phyloP scores from a whole-genome alignment of 2,113 vertebrate genomes.

The Etheostoma cragini region DNA sequence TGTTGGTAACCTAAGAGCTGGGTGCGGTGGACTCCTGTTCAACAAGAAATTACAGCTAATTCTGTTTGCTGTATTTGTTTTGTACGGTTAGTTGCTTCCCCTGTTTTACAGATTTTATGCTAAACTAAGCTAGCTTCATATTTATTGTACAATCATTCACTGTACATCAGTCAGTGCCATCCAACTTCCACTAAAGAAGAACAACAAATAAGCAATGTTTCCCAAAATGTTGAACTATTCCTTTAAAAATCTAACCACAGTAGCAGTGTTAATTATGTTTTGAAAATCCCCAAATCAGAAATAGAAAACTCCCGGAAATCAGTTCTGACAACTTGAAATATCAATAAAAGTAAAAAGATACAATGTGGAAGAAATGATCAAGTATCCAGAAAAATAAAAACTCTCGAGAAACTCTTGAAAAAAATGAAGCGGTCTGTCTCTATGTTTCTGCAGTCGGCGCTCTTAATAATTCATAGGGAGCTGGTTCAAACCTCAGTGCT shows the following conservation, averaged over 20 bases:
- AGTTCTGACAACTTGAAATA: neutral
- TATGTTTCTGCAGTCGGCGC: slow-evolving; percentile 17
- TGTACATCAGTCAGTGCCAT: too few species aligned
- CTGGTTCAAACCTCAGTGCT: slow-evolving; percentile 29
- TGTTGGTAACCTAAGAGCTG: neutral
- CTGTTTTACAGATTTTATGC: neutral
- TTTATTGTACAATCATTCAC: too few species aligned
- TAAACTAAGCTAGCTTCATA: neutral
- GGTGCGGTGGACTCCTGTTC: neutral
- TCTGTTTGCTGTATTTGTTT: neutral
- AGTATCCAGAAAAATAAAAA: slow-evolving; percentile 8
- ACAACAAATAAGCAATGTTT: too few species aligned
- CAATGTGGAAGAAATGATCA: neutral
- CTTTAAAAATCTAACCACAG: too few species aligned
- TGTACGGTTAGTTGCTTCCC: neutral
- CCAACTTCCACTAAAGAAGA: too few species aligned
- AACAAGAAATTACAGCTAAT: neutral
- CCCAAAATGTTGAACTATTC: too few species aligned
- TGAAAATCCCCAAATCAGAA: too few species aligned
- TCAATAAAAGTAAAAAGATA: neutral
- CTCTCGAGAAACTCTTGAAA: slow-evolving; percentile 10
- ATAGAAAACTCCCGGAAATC: neutral
- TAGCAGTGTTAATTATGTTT: too few species aligned
- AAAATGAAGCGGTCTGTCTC: slow-evolving; percentile 3
- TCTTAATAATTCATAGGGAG: slow-evolving; percentile 54